A percentile compares a stretch with the other conserved stretches of the same genome.
Evolutionary conservation across 1,140 invertebrate genomes (phyloP).

Genomic region (Choristoneura fumiferana): DNA sequence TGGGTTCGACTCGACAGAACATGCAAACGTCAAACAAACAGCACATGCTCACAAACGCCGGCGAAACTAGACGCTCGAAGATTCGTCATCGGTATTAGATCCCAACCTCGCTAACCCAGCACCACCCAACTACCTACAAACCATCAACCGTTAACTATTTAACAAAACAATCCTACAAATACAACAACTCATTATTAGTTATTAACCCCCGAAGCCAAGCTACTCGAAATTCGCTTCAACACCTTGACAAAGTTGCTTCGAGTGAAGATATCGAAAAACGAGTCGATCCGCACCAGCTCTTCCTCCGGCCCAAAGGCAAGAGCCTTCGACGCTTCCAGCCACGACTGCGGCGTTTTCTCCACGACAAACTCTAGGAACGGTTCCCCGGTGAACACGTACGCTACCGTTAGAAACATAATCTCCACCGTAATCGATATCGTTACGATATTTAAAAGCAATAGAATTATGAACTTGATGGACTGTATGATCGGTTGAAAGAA

Average conservation of each 20-base stretch:
- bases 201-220: background rate
- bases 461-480: conserved; percentile 39
- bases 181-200: background rate
- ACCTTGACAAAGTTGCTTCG: conserved; percentile 45
- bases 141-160: background rate
- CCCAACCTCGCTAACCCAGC: too few relatives aligned
- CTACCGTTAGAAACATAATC: conserved; percentile 41
- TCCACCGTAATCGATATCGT: conserved; percentile 38
- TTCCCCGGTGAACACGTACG: conserved; percentile 48
- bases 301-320: conserved; percentile 43
- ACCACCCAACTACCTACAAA: background rate
- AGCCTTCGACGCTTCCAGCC: conserved; percentile 41
- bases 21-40: background rate
- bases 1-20: too few relatives aligned
- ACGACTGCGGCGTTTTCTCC: conserved; percentile 35
- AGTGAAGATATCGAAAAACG: conserved; percentile 42
- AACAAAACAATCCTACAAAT: background rate
- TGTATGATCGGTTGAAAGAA: conserved; percentile 30
- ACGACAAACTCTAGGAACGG: conserved; percentile 47
- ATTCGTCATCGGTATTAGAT: too few relatives aligned
- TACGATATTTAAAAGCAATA: conserved; percentile 46
- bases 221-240: conserved; percentile 26
- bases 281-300: conserved; percentile 48
- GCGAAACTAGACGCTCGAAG: background rate
- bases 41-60: background rate